A percentile compares a stretch with the other conserved stretches of the same genome.
Evolutionary conservation across 2,113 vertebrate genomes (phyloP).

Genomic region (Gopherus flavomarginatus): DNA sequence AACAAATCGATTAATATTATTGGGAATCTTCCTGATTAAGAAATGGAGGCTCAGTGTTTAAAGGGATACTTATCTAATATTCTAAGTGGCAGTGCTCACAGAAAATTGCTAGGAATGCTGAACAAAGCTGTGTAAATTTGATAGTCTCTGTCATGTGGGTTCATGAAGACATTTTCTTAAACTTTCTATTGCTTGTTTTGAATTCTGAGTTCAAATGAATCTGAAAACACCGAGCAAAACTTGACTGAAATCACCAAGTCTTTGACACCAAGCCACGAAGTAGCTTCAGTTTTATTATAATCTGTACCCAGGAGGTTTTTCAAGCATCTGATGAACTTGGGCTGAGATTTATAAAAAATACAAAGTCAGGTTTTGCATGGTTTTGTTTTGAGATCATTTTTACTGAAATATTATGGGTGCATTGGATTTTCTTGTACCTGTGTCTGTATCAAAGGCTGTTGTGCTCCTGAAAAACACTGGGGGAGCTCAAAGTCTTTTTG

Average conservation of each 20-base stretch:
- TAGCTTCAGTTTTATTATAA: not conserved
- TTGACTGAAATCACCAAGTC: not conserved
- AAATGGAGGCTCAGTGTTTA: not conserved
- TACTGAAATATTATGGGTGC: not conserved
- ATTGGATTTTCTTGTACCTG: not conserved
- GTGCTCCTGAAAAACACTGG: not conserved
- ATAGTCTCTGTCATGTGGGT: not conserved
- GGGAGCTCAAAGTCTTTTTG: conserved; percentile 38
- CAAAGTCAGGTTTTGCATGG: rapidly evolving
- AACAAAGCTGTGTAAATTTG: not conserved
- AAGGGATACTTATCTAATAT: not conserved
- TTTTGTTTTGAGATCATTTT: not conserved
- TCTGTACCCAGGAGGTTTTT: not conserved
- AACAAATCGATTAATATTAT: not conserved
- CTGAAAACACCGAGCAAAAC: not conserved
- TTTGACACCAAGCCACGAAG: not conserved
- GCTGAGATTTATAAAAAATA: not conserved
- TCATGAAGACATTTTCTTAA: not conserved
- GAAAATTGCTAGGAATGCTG: not conserved
- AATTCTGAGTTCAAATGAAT: not conserved
- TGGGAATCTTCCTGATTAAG: not conserved
- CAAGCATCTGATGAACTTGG: not conserved
- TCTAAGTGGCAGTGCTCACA: not conserved
- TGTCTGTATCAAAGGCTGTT: not conserved
- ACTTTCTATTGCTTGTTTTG: not conserved